Percentiles rank a stretch among this genome's conserved stretches.
These are phyloP conservation scores for Prietella phreatophila DNA, from an alignment of 2,113 vertebrate species.

Conservation along the genomic window DNA sequence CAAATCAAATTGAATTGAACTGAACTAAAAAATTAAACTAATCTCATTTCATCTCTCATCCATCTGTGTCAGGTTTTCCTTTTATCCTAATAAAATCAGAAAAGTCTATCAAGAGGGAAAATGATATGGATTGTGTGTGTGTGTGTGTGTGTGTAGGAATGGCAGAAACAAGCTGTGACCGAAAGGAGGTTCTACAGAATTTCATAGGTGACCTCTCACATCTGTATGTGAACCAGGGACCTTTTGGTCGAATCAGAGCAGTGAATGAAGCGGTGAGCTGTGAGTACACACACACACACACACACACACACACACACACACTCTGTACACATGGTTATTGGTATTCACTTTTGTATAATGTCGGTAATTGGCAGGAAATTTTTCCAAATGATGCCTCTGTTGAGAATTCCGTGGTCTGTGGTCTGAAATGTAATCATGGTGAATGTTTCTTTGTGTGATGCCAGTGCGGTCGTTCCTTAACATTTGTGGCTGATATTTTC, in stretches of 20 bases:
- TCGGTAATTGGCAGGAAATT: background rate
- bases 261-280: slow-evolving; percentile 45
- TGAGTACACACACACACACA: slow-evolving; percentile 57
- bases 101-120: background rate
- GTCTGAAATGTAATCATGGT: background rate
- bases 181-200: slow-evolving; percentile 68
- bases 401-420: background rate
- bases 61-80: background rate
- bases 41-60: background rate
- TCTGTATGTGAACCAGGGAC: slow-evolving; percentile 65
- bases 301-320: slow-evolving; percentile 2
- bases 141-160: slow-evolving; percentile 65
- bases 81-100: background rate
- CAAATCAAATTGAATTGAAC: too few species aligned
- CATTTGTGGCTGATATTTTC: background rate
- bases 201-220: slow-evolving; percentile 58
- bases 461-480: background rate
- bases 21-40: too few species aligned
- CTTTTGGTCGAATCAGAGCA: slow-evolving; percentile 69
- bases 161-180: slow-evolving; percentile 71
- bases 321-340: background rate
- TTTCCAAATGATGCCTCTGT: background rate
- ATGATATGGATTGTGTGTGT: background rate
- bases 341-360: background rate
- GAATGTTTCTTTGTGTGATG: background rate